phyloP scores from a whole-genome alignment of 2,797 vertebrate species.

The Petrocephalus schoutedeni region DNA sequence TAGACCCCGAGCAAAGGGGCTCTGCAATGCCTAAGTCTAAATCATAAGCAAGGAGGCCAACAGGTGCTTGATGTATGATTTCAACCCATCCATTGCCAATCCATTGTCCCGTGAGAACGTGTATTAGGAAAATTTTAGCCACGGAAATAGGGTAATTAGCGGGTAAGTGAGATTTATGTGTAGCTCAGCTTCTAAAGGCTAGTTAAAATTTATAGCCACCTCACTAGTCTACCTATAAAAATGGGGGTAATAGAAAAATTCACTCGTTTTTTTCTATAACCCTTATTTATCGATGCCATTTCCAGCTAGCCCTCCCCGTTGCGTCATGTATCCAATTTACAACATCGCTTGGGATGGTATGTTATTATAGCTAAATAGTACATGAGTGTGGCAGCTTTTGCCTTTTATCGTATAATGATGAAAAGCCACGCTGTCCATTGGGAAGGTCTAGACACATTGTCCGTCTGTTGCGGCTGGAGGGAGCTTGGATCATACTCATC shows the following conservation, averaged over 20 bases:
- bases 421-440: background rate
- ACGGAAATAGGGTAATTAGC: constrained; percentile 2
- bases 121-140: background rate
- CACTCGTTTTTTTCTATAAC: background rate
- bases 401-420: background rate
- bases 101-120: background rate
- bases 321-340: background rate
- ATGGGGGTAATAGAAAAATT: background rate
- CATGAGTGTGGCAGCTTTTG: background rate
- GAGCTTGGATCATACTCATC: background rate
- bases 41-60: background rate
- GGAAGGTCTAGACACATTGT: background rate
- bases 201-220: constrained; percentile 18
- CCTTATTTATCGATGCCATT: constrained; percentile 9
- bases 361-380: background rate
- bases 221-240: constrained; percentile 5
- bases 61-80: background rate
- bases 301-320: background rate
- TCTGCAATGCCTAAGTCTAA: background rate
- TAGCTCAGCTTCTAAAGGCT: background rate
- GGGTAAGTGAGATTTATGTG: constrained; percentile 7
- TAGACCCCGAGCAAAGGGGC: background rate
- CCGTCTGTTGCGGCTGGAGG: background rate
- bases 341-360: background rate
- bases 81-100: background rate